A percentile compares a stretch with the other conserved stretches of the same genome.
phyloP scores from a whole-genome alignment of 1,140 invertebrate species.

The Hesperophylax magnus region DNA sequence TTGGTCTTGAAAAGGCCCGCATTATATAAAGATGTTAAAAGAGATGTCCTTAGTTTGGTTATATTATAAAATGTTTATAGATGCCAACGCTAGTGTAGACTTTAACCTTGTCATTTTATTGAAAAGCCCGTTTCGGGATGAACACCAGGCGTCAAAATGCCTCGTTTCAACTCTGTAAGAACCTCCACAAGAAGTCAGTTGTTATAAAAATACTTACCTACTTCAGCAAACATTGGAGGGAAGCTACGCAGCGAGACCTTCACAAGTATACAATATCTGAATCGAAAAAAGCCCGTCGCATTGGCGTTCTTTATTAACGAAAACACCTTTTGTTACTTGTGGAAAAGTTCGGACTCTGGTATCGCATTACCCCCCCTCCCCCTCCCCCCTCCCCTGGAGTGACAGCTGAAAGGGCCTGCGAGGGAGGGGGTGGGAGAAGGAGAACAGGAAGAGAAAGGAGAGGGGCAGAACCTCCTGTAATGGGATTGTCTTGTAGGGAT shows the following conservation, averaged over 20 bases:
- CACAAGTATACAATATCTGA: neutral
- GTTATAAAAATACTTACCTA: too few species aligned
- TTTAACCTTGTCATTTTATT: too few species aligned
- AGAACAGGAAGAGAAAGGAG: slow-evolving; percentile 3
- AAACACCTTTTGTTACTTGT: slow-evolving; percentile 37
- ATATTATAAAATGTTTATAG: too few species aligned
- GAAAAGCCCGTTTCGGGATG: too few species aligned
- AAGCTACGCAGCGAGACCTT: too few species aligned
- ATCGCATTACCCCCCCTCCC: slow-evolving; percentile 45
- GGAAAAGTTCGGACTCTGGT: slow-evolving; percentile 46
- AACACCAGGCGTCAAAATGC: too few species aligned
- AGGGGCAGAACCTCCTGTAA: slow-evolving; percentile 54
- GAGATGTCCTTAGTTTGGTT: too few species aligned
- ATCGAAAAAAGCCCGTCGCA: slow-evolving; percentile 27
- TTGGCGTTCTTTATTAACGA: slow-evolving; percentile 47
- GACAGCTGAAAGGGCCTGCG: slow-evolving; percentile 43
- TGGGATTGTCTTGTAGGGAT: slow-evolving; percentile 64
- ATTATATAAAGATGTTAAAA: too few species aligned
- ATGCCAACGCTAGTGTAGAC: neutral
- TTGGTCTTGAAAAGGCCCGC: too few species aligned
- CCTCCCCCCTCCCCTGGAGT: slow-evolving; percentile 8
- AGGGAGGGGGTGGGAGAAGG: neutral
- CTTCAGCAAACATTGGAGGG: too few species aligned
- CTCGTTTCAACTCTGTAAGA: too few species aligned
- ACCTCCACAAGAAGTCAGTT: too few species aligned